These are phyloP conservation scores for Arothron firmamentum DNA, from an alignment of 2,113 vertebrate genomes.

Conservation along the genomic window DNA sequence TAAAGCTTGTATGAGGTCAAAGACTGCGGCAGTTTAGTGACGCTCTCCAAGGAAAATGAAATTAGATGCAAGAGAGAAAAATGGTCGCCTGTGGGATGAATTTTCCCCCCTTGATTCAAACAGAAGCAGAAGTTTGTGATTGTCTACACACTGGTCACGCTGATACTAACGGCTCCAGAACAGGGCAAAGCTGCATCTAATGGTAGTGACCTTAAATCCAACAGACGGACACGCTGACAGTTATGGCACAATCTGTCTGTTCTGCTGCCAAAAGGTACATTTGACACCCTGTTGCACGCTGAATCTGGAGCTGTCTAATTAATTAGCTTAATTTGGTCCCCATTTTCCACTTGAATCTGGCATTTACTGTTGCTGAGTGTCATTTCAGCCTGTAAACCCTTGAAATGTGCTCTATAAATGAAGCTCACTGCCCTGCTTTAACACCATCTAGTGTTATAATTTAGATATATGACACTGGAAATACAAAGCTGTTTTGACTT, in stretches of 20 bases:
- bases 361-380: not conserved
- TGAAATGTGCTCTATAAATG: not conserved
- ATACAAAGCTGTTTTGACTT: constrained; percentile 3
- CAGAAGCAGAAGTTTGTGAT: constrained; percentile 10
- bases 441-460: not conserved
- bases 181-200: not conserved
- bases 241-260: too few species aligned
- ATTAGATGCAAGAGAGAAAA: not conserved
- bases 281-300: too few species aligned
- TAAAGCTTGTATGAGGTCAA: not conserved
- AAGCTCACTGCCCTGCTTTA: not conserved
- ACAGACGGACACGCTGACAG: too few species aligned
- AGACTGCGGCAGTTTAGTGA: too few species aligned
- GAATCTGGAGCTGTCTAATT: too few species aligned
- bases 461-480: not conserved
- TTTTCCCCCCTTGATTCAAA: too few species aligned
- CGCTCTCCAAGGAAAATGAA: too few species aligned
- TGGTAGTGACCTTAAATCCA: too few species aligned
- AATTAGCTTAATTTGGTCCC: not conserved
- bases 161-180: constrained; percentile 31
- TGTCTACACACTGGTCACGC: constrained; percentile 20
- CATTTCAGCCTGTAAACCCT: not conserved
- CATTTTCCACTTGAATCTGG: constrained; percentile 1
- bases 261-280: too few species aligned
- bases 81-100: not conserved